Percentiles rank a stretch among this genome's conserved stretches.
Evolutionary conservation across 2,797 vertebrate species (phyloP).

Genomic region (Synaphobranchus kaupii): DNA sequence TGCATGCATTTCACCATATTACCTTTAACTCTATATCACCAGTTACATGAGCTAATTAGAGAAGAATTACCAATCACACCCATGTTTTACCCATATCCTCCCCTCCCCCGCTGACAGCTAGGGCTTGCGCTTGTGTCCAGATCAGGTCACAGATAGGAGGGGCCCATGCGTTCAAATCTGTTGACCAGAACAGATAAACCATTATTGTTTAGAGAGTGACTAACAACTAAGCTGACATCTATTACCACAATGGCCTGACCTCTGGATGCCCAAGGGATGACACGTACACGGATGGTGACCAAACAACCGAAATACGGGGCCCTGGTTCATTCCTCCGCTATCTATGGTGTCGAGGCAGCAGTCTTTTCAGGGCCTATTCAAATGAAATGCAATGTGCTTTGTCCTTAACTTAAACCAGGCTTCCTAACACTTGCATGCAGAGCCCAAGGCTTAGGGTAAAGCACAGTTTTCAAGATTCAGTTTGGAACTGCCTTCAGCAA

Average conservation of each 20-base stretch:
- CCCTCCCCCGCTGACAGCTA: conserved; percentile 69
- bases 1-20: neutral
- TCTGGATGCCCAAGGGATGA: neutral
- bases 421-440: neutral
- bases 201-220: conserved; percentile 18
- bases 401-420: neutral
- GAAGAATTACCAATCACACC: neutral
- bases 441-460: neutral
- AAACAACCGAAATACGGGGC: neutral
- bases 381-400: neutral
- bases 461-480: neutral
- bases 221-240: neutral
- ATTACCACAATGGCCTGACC: conserved; percentile 4
- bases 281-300: neutral
- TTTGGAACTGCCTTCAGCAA: neutral
- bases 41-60: neutral
- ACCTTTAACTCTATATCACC: neutral
- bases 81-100: neutral
- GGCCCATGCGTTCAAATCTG: neutral
- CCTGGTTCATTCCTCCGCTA: neutral
- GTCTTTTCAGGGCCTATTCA: neutral
- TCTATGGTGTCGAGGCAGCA: neutral
- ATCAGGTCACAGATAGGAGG: conserved; percentile 29
- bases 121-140: conserved; percentile 44
- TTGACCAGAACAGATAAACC: conserved; percentile 23